phyloP scores from a whole-genome alignment of 2,888 invertebrate genomes.

The Polydrusus pterygomalis region DNA sequence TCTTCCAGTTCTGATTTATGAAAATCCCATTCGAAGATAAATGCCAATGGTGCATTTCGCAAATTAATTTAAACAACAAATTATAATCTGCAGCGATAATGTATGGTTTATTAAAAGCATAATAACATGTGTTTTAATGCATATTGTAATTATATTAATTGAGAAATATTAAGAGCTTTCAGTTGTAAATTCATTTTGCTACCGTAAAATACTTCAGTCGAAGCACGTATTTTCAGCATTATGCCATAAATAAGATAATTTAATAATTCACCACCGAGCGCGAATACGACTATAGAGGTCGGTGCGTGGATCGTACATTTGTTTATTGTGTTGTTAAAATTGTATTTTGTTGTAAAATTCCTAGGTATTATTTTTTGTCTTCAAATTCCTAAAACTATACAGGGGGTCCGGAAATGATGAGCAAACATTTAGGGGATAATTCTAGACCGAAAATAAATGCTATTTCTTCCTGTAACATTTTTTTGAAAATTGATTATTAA shows the following conservation, averaged over 20 bases:
- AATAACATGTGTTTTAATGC: slow-evolving; percentile 66
- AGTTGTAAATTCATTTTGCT: slow-evolving; percentile 64
- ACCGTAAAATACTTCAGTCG: slow-evolving; percentile 47
- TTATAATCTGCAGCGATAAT: slow-evolving; percentile 63
- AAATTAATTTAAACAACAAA: slow-evolving; percentile 67
- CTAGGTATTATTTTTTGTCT: no score
- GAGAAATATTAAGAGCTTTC: slow-evolving; percentile 66
- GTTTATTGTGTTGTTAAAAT: slow-evolving; percentile 38
- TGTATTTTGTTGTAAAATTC: no score
- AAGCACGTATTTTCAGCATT: slow-evolving; percentile 53
- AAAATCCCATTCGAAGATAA: slow-evolving; percentile 47
- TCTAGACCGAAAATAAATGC: no score
- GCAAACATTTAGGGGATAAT: no score
- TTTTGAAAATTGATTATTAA: no score
- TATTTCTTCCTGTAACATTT: no score
- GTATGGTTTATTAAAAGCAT: slow-evolving; percentile 67
- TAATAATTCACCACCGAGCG: slow-evolving; percentile 49
- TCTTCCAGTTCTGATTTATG: slow-evolving; percentile 54
- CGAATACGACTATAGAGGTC: slow-evolving; percentile 46
- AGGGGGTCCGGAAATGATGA: no score
- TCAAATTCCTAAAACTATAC: no score
- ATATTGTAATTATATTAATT: slow-evolving; percentile 67
- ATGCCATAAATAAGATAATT: slow-evolving; percentile 57
- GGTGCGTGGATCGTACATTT: slow-evolving; percentile 44
- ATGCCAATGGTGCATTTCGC: slow-evolving; percentile 57